Base-by-base conservation (phyloP, 2,113 vertebrate species). In the Protomyctophum bolini region DNA sequence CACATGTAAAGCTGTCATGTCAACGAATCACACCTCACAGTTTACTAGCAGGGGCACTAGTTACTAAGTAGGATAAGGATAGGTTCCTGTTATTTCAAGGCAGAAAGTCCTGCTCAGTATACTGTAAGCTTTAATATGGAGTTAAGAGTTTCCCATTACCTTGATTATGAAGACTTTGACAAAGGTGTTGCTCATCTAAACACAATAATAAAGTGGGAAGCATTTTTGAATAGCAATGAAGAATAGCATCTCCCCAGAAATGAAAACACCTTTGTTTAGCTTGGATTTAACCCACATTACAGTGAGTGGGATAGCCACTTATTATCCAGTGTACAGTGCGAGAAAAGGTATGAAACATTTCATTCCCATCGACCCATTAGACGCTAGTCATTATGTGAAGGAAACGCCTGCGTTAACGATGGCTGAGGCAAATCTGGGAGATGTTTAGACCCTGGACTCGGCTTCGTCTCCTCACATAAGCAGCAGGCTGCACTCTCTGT, bases 381-480 rank as follows among this genome's bases (percentile, higher is more conserved):
- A 64, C 41, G 54, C 29, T 47, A 72, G 47, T 62, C 48, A 71
- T 80, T 81, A 83, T 46, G 21, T 76, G 80, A 76, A 71, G 87
- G 66, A 41, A 51, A 80, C 66, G 66, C 69, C 60, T 46, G 73
- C 45, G 71, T 85, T 91, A 89, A 91, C 87, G 87, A 88, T 87
- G 81, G 81, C 77, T 68, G 77, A 72, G 86, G 86, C 84, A 90
- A 91, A 87, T 87, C 86, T 88, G 54, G 87, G 78, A 82, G 91
- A 90, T 92, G 90, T 85, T 88, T 84, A 84, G 88, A 92, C 86
- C 87, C 68, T 77, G 79, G 83, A 77, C 69, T 88, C 50, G 45
- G 89, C 0, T 70, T 87, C 82, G 83, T 87, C 92, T 93, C 89
- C 89, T 90, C 83, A 69, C 68, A 88, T 91, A 80, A 94, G 93